Evolutionary conservation across 2,113 vertebrate genomes (phyloP).

Genomic region (Sus scrofa): DNA sequence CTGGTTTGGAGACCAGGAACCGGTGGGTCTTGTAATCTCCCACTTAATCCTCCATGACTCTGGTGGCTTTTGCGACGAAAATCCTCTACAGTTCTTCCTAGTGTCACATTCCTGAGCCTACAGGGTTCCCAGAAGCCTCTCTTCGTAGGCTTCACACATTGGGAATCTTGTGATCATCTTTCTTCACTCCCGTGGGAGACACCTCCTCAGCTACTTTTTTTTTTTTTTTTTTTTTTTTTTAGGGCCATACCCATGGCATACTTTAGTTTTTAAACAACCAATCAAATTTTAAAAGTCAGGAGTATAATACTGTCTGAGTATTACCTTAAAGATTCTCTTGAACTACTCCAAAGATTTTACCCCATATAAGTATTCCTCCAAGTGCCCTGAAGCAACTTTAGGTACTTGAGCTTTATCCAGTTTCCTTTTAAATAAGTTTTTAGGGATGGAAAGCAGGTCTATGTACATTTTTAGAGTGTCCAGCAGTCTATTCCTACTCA

Average conservation of each 20-base stretch:
- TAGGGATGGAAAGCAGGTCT: not conserved
- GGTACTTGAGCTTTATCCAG: not conserved
- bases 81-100: not conserved
- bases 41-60: not conserved
- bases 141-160: not conserved
- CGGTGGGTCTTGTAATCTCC: not conserved
- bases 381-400: not conserved
- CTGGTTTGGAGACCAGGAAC: not conserved
- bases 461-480: not conserved
- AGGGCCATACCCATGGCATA: too few species aligned
- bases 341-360: not conserved
- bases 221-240: too few species aligned
- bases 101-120: not conserved
- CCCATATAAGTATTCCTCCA: not conserved
- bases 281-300: conserved; percentile 18
- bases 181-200: not conserved
- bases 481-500: not conserved
- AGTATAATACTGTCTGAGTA: not conserved
- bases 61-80: not conserved
- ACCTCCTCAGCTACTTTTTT: not conserved
- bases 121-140: not conserved
- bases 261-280: conserved; percentile 26
- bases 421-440: not conserved
- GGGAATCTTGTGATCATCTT: not conserved
- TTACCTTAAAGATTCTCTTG: not conserved